Evolutionary conservation across 2,888 invertebrate genomes (phyloP).

Genomic region (Sinohyriopsis cumingii): DNA sequence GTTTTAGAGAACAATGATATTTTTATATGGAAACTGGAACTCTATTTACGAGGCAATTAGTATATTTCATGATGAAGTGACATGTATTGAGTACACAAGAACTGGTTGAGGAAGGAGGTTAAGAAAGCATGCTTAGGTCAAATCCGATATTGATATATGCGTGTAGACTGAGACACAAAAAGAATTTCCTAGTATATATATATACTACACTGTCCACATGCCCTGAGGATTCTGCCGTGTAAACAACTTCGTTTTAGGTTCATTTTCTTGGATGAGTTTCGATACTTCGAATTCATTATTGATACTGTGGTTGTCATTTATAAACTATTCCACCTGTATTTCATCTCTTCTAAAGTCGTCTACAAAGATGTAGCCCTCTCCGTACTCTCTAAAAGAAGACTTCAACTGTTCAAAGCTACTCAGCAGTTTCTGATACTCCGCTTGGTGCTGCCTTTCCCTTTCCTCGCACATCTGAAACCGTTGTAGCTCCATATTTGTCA

Average conservation of each 20-base stretch:
- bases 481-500: conserved; percentile 44
- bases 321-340: conserved; percentile 22
- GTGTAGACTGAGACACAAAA: no score
- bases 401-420: conserved; percentile 37
- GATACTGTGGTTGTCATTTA: conserved; percentile 5
- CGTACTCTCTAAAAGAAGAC: conserved; percentile 42
- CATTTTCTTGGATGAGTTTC: conserved; percentile 27
- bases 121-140: no score
- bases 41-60: no score
- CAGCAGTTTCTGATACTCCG: conserved; percentile 43
- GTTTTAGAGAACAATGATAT: no score
- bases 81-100: no score
- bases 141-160: no score
- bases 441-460: conserved; percentile 29
- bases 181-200: no score
- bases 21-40: no score
- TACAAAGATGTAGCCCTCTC: conserved; percentile 43
- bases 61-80: no score
- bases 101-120: no score
- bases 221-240: conserved; percentile 29
- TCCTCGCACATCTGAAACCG: conserved; percentile 32
- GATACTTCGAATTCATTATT: conserved; percentile 37
- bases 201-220: conserved; percentile 41
- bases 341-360: conserved; percentile 40
- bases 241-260: conserved; percentile 11